Evolutionary conservation across 2,797 vertebrate species (phyloP), one percentile per base, ranked within the genome.

Genomic region (Antennarius maculatus): DNA sequence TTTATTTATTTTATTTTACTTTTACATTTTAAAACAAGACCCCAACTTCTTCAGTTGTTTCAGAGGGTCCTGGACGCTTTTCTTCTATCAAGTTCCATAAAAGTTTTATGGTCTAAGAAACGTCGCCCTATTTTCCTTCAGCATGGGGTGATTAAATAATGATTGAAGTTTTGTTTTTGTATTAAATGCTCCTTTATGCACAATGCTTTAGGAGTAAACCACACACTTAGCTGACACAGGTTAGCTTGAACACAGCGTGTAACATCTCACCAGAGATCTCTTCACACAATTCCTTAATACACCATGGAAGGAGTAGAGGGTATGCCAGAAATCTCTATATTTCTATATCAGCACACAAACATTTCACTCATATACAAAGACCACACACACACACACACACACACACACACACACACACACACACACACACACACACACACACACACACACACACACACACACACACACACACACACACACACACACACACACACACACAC

Each of bases 341-440:
- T n/a, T 59, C 55, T 55, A 0, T 34, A 17, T 18, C 41, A 14
- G 37, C 29, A 55, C 23, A 56, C 13, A 67, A 14, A 48, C n/a
- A 58, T 48, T 55, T 34, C 39, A 58, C 42, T 54, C 6, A 61
- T 28, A 34, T 11, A 18, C 53, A 56, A 37, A 64, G 61, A 59
- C 50, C 51, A 66, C 60, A 50, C 65, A 59, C 45, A 66, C 54
- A 65, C 54, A 59, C 41, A 66, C 54, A 65, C 54, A 60, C 34
- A 75, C 46, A 71, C 37, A 64, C 47, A 53, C 34, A 59, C 45
- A 66, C 54, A 65, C 52, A 60, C 54, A 60, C 34, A 75, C 48
- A 71, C 37, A 66, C 50, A 51, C 34, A n/a, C 51, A 66, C 60
- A 50, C 65, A 59, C 45, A 66, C 54, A 65, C 54, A 59, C 41